Percentiles rank a stretch among this genome's conserved stretches.
Conservation (phyloP, 2,888 invertebrate genomes). For the Tribolium freemani region DNA sequence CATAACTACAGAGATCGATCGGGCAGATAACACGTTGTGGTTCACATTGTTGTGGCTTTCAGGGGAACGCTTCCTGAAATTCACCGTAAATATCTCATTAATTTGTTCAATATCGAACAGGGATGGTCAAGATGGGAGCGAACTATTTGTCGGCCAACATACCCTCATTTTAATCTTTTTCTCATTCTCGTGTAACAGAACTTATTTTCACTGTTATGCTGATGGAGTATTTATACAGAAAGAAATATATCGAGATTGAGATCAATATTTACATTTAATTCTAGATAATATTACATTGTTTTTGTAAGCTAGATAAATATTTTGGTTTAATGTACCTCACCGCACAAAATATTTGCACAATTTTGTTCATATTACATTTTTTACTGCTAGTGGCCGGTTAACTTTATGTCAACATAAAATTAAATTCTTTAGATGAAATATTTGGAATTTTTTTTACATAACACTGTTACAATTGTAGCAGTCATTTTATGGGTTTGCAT, state of each 20-base stretch:
- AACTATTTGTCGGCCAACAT: background rate
- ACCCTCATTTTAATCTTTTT: too few relatives aligned
- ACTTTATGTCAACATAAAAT: too few relatives aligned
- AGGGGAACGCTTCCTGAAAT: constrained; percentile 38
- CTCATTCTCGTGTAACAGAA: too few relatives aligned
- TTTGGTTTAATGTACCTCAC: background rate
- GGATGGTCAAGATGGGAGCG: background rate
- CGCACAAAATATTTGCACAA: too few relatives aligned
- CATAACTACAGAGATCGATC: constrained; percentile 38
- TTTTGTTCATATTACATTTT: too few relatives aligned
- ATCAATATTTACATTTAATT: background rate
- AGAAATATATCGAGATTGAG: background rate
- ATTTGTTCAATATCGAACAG: constrained; percentile 2
- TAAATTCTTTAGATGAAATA: too few relatives aligned
- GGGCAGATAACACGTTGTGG: constrained; percentile 22
- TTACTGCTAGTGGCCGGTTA: too few relatives aligned
- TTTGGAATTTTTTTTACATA: too few relatives aligned
- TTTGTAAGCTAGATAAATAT: background rate
- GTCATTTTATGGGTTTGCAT: too few relatives aligned
- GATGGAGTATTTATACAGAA: too few relatives aligned
- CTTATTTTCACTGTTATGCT: too few relatives aligned
- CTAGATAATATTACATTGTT: background rate
- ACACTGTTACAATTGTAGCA: too few relatives aligned
- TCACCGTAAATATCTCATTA: constrained; percentile 30
- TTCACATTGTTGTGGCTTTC: constrained; percentile 38